phyloP scores from a whole-genome alignment of 2,113 vertebrate genomes.

The Nibea albiflora region DNA sequence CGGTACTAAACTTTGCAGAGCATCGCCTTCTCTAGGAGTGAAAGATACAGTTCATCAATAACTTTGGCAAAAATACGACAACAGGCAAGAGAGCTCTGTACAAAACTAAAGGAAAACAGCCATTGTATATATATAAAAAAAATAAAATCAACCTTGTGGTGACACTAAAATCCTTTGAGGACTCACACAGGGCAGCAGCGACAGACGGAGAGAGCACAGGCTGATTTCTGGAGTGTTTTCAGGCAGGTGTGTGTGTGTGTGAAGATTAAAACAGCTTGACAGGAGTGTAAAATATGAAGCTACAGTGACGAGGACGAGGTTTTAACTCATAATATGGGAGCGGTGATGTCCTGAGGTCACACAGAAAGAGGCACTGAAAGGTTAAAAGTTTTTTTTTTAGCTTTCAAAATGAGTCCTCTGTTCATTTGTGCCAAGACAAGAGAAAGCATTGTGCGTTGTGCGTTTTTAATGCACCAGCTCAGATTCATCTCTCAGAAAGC shows the following conservation, averaged over 20 bases:
- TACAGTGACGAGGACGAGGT: background rate
- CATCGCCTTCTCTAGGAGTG: slow-evolving; percentile 25
- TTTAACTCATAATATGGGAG: slow-evolving; percentile 7
- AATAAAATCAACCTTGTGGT: slow-evolving; percentile 19
- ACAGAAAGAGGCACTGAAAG: slow-evolving; percentile 46
- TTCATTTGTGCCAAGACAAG: slow-evolving; percentile 2
- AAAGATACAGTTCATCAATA: slow-evolving; percentile 36
- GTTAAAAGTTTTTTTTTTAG: background rate
- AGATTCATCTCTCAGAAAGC: background rate
- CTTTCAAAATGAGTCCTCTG: slow-evolving; percentile 18
- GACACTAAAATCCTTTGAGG: background rate
- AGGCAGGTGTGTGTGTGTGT: background rate
- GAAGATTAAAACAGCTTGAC: background rate
- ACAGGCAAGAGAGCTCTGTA: slow-evolving; percentile 42
- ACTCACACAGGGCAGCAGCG: slow-evolving; percentile 5
- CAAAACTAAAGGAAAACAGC: slow-evolving; percentile 46
- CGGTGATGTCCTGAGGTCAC: slow-evolving; percentile 44
- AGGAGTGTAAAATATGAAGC: slow-evolving; percentile 39
- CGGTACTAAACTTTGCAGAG: slow-evolving; percentile 51
- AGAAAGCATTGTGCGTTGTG: slow-evolving; percentile 19
- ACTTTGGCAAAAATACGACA: slow-evolving; percentile 67
- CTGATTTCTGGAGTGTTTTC: slow-evolving; percentile 38
- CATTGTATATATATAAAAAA: background rate
- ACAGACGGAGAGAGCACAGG: background rate
- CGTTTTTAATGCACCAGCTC: background rate